Percentiles rank a stretch among this genome's conserved stretches.
Conservation (phyloP, 2,113 vertebrate genomes). For the Gorilla gorilla region DNA sequence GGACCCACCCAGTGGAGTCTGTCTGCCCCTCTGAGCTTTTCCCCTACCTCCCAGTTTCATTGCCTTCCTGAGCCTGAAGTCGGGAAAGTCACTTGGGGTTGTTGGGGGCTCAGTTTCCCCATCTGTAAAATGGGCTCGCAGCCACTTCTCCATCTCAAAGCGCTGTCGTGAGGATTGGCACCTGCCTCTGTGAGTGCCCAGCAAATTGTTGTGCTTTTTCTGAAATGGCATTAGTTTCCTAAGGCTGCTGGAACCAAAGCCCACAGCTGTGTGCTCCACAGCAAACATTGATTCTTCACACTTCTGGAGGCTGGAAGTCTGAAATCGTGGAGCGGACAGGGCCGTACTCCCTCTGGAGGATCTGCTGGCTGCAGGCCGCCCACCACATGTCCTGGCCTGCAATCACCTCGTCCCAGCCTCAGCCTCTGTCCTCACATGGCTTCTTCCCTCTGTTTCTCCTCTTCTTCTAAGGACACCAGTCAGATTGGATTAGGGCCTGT, state of each 20-base stretch:
- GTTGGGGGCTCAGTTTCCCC: background rate
- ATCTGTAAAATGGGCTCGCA: background rate
- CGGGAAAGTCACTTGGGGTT: background rate
- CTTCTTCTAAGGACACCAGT: background rate
- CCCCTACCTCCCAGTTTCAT: background rate
- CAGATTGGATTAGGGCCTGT: fast-evolving
- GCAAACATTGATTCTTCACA: too few species aligned
- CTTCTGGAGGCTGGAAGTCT: background rate
- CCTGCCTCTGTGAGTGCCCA: background rate
- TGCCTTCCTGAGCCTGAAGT: background rate
- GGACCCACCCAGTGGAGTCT: too few species aligned
- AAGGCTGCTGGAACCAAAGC: background rate
- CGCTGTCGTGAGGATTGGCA: background rate
- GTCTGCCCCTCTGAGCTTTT: background rate
- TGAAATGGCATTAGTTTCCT: background rate
- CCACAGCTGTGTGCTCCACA: too few species aligned
- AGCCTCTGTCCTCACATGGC: too few species aligned
- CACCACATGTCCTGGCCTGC: fast-evolving
- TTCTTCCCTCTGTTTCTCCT: background rate
- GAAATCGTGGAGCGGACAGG: too few species aligned
- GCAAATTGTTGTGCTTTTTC: fast-evolving
- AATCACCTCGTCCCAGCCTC: background rate
- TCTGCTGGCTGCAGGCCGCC: background rate
- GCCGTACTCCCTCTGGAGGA: background rate
- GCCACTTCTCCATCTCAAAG: background rate